phyloP scores from a whole-genome alignment of 2,113 vertebrate genomes.

The Chaetorhynchus papuensis region DNA sequence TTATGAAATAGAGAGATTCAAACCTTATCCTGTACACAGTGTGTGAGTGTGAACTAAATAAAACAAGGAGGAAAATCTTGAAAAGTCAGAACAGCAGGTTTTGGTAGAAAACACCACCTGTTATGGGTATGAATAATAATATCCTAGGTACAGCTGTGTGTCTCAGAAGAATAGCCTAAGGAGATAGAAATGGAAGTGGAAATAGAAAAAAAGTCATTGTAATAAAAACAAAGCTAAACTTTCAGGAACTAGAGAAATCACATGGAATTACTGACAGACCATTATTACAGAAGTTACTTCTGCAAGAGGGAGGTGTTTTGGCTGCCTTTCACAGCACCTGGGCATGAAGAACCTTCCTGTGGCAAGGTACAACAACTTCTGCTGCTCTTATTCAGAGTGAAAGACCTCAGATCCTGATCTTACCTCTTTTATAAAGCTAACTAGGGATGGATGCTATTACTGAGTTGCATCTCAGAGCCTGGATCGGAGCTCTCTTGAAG shows the following conservation, averaged over 20 bases:
- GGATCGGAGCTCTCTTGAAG: neutral
- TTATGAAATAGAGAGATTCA: neutral
- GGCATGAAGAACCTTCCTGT: neutral
- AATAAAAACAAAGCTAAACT: neutral
- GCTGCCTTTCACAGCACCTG: neutral
- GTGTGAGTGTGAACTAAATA: neutral
- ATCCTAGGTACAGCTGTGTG: neutral
- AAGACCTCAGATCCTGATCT: neutral
- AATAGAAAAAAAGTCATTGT: neutral
- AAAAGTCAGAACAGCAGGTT: neutral
- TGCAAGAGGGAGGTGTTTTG: neutral
- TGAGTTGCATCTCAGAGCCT: neutral
- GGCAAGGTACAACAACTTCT: neutral
- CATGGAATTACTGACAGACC: neutral
- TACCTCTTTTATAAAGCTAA: neutral
- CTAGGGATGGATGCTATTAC: neutral
- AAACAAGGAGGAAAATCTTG: neutral
- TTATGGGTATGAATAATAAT: neutral
- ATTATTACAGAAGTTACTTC: neutral
- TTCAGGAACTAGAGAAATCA: neutral
- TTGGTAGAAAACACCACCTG: neutral
- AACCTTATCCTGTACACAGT: neutral
- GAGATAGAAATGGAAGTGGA: neutral
- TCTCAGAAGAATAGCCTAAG: neutral
- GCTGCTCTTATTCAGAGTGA: neutral